Evolutionary conservation across 2,888 invertebrate genomes (phyloP).

Genomic region (Ophion costatus): DNA sequence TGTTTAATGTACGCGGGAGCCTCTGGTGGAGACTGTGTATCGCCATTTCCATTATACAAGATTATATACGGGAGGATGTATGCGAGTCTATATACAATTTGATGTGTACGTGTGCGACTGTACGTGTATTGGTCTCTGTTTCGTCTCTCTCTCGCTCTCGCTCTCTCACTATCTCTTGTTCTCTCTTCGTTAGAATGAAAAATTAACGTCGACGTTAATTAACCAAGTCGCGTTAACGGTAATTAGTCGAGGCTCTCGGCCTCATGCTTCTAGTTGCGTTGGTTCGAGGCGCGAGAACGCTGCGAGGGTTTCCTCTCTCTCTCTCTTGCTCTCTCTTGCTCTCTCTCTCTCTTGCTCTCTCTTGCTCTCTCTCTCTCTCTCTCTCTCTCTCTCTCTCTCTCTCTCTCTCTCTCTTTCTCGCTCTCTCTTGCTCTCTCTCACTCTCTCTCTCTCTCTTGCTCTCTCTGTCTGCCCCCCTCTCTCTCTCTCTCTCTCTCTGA

Average conservation of each 20-base stretch:
- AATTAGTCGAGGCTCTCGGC: slow-evolving; percentile 76
- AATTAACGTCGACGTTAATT: slow-evolving; percentile 78
- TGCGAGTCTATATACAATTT: not conserved
- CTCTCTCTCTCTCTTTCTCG: slow-evolving; percentile 9
- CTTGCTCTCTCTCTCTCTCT: not conserved
- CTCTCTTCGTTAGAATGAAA: slow-evolving; percentile 59
- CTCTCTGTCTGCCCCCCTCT: not conserved
- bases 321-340: not conserved
- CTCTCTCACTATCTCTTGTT: slow-evolving; percentile 11
- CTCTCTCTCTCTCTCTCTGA: slow-evolving; percentile 19
- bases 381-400: not conserved
- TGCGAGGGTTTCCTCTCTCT: slow-evolving; percentile 55
- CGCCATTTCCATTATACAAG: slow-evolving; percentile 20
- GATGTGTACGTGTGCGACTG: not conserved
- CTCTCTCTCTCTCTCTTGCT: slow-evolving; percentile 10
- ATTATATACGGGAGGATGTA: not conserved
- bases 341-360: not conserved
- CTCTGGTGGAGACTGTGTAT: slow-evolving; percentile 42
- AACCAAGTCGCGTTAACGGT: slow-evolving; percentile 79
- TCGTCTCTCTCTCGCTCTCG: not conserved
- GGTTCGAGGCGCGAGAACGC: slow-evolving; percentile 56
- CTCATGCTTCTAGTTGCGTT: slow-evolving; percentile 30
- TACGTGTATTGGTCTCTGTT: slow-evolving; percentile 10
- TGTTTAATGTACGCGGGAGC: not conserved
- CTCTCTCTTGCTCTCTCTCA: not conserved